phyloP scores from a whole-genome alignment of 2,888 invertebrate species.

The Tineola bisselliella region DNA sequence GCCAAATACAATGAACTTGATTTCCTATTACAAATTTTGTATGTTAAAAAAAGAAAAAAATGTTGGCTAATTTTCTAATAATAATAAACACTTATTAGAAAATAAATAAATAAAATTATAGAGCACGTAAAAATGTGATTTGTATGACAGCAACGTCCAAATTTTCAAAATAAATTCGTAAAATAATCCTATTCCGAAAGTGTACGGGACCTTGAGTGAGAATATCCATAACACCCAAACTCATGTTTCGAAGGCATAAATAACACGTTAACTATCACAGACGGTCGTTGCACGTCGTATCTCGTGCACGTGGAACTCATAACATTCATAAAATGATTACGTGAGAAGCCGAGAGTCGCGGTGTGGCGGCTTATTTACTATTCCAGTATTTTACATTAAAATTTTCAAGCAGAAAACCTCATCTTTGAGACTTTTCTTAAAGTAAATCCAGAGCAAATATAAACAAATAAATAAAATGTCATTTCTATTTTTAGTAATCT shows the following conservation, averaged over 20 bases:
- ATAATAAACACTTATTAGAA: too few relatives aligned
- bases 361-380: conserved; percentile 10
- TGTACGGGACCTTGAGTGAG: background rate
- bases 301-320: conserved; percentile 40
- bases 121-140: too few relatives aligned
- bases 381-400: conserved; percentile 6
- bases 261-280: conserved; percentile 24
- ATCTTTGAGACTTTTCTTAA: background rate
- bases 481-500: too few relatives aligned
- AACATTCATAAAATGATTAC: conserved; percentile 51
- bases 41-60: background rate
- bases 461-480: too few relatives aligned
- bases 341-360: conserved; percentile 33
- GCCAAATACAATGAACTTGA: background rate
- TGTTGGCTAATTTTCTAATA: too few relatives aligned
- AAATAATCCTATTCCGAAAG: too few relatives aligned
- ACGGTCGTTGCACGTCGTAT: conserved; percentile 31
- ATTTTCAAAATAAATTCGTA: too few relatives aligned
- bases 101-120: too few relatives aligned
- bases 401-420: background rate
- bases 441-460: too few relatives aligned
- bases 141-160: too few relatives aligned
- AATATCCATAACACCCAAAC: background rate
- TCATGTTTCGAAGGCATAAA: conserved; percentile 24
- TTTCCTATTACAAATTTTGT: background rate